phyloP scores from a whole-genome alignment of 1,140 invertebrate species.

The Mizuhopecten yessoensis region DNA sequence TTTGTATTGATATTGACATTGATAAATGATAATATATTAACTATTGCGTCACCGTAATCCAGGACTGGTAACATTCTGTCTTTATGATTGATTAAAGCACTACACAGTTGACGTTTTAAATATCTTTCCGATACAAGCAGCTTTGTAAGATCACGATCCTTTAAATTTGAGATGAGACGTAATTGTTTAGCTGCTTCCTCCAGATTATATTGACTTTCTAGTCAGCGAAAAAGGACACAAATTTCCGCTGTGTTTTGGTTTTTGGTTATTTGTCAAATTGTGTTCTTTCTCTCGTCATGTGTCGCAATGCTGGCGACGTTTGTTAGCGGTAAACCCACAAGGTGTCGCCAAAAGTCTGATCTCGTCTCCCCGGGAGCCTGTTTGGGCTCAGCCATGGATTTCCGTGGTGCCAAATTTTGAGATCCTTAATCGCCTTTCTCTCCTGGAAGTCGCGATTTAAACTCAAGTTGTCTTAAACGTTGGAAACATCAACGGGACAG shows the following conservation, averaged over 20 bases:
- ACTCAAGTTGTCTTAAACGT: neutral
- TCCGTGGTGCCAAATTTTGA: conserved; percentile 4
- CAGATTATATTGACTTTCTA: neutral
- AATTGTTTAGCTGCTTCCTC: neutral
- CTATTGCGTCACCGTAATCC: too few relatives aligned
- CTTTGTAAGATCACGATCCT: too few relatives aligned
- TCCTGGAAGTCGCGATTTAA: neutral
- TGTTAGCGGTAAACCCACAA: neutral
- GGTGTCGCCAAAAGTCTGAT: neutral
- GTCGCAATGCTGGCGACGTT: neutral
- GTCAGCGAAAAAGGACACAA: neutral
- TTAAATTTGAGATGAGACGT: too few relatives aligned
- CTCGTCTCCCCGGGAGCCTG: neutral
- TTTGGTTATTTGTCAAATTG: neutral
- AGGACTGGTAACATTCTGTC: too few relatives aligned
- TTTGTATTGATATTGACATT: too few relatives aligned
- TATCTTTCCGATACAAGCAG: too few relatives aligned
- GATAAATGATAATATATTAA: too few relatives aligned
- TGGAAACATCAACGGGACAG: neutral
- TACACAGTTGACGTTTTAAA: too few relatives aligned
- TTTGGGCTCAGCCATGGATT: neutral
- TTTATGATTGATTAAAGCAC: too few relatives aligned
- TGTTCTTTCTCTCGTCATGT: neutral
- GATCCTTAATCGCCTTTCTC: neutral
- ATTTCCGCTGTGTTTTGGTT: neutral